Evolutionary conservation across 2,113 vertebrate genomes (phyloP).

Genomic region (Addax nasomaculatus): DNA sequence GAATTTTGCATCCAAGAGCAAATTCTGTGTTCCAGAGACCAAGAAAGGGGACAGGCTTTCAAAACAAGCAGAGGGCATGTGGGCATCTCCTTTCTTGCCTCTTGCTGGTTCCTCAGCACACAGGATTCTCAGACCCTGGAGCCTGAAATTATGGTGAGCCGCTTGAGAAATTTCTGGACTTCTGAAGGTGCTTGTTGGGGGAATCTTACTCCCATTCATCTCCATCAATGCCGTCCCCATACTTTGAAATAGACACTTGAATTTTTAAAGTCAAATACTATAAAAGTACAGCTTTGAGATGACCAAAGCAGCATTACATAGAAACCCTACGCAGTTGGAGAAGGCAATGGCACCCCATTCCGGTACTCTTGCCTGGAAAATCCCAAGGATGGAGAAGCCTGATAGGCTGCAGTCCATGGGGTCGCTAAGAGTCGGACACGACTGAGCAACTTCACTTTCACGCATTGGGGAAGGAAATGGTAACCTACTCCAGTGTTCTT

Average conservation of each 20-base stretch:
- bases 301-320: accelerated
- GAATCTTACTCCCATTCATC: not conserved
- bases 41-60: not conserved
- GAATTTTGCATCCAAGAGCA: not conserved
- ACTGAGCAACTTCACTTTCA: not conserved
- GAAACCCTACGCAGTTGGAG: not conserved
- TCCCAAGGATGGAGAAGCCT: not conserved
- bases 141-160: conserved; percentile 55
- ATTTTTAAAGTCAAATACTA: not conserved
- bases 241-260: not conserved
- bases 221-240: too few relatives aligned
- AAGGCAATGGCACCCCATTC: not conserved
- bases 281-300: not conserved
- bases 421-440: accelerated
- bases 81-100: not conserved
- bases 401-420: not conserved
- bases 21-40: not conserved
- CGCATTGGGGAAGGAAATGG: not conserved
- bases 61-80: not conserved
- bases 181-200: not conserved
- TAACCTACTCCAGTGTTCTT: not conserved
- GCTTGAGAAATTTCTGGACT: conserved; percentile 57
- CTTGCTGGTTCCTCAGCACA: not conserved
- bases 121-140: not conserved
- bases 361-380: not conserved